These are phyloP conservation scores for Athrips mouffetella DNA, from an alignment of 2,888 invertebrate genomes.

Conservation along the genomic window DNA sequence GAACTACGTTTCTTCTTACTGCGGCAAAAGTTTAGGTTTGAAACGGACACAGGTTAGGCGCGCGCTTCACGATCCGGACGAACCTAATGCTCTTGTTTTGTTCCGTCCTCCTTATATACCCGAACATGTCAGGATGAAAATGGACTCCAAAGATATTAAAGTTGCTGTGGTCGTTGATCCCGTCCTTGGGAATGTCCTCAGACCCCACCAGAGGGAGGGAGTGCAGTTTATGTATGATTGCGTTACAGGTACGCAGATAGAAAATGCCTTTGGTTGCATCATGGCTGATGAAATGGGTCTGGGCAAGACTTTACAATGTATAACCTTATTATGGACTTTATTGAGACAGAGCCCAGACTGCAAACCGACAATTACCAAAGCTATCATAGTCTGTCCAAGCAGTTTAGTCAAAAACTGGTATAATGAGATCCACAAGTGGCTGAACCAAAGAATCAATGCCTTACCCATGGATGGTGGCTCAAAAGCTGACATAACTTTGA, in stretches of 20 bases:
- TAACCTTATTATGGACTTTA: slow-evolving; percentile 96
- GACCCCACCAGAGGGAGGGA: slow-evolving; percentile 99
- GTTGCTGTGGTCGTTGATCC: slow-evolving; percentile 99
- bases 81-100: slow-evolving; percentile 93
- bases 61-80: slow-evolving; percentile 93
- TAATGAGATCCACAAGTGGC: slow-evolving; percentile 98
- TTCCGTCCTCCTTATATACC: slow-evolving; percentile 90
- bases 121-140: slow-evolving; percentile 92
- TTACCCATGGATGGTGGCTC: slow-evolving; percentile 92
- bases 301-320: slow-evolving; percentile 98
- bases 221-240: slow-evolving; percentile 99
- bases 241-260: slow-evolving; percentile 94
- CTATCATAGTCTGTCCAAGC: slow-evolving; percentile 97
- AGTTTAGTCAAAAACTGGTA: slow-evolving; percentile 99
- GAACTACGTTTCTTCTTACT: slow-evolving; percentile 88
- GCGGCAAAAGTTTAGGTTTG: slow-evolving; percentile 88
- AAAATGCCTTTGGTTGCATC: slow-evolving; percentile 94
- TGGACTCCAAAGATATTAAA: slow-evolving; percentile 80
- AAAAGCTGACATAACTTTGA: slow-evolving; percentile 90
- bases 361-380: slow-evolving; percentile 93
- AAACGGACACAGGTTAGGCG: slow-evolving; percentile 80
- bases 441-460: slow-evolving; percentile 88
- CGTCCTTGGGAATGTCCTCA: slow-evolving; percentile 88
- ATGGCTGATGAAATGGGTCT: slow-evolving; percentile 99
- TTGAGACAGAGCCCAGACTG: slow-evolving; percentile 95